Conservation (phyloP, 1,140 invertebrate genomes). For the Prorops nasuta region DNA sequence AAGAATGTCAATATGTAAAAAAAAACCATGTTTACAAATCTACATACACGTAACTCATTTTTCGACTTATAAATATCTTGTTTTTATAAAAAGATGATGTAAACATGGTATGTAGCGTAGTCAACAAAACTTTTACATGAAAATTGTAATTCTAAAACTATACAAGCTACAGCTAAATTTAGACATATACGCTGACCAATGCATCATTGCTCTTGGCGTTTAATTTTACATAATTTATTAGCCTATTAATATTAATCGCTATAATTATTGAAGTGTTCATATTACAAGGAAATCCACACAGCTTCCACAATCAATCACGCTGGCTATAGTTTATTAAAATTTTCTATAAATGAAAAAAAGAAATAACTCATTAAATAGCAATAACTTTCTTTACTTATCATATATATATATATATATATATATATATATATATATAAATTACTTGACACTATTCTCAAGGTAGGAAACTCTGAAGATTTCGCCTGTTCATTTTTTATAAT, state of each 20-base stretch:
- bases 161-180: conserved; percentile 53
- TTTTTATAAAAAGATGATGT: too few relatives aligned
- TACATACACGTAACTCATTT: too few relatives aligned
- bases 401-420: conserved; percentile 6
- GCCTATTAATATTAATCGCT: conserved; percentile 25
- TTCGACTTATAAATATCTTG: too few relatives aligned
- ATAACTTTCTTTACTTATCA: conserved; percentile 12
- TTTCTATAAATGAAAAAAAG: too few relatives aligned
- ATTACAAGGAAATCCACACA: conserved; percentile 24
- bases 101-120: background rate
- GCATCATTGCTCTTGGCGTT: conserved; percentile 45
- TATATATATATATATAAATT: conserved; percentile 20
- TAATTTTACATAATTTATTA: conserved; percentile 46
- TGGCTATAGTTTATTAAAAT: too few relatives aligned
- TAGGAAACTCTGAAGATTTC: conserved; percentile 22
- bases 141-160: conserved; percentile 48
- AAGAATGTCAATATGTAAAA: too few relatives aligned
- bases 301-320: conserved; percentile 11
- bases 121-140: conserved; percentile 18
- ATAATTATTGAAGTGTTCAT: conserved; percentile 28
- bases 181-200: conserved; percentile 57
- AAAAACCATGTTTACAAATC: too few relatives aligned
- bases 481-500: conserved; percentile 20
- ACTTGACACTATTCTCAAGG: conserved; percentile 5
- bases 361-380: too few relatives aligned